Evolutionary conservation across 2,888 invertebrate genomes (phyloP).

Genomic region (Tubulanus polymorphus): DNA sequence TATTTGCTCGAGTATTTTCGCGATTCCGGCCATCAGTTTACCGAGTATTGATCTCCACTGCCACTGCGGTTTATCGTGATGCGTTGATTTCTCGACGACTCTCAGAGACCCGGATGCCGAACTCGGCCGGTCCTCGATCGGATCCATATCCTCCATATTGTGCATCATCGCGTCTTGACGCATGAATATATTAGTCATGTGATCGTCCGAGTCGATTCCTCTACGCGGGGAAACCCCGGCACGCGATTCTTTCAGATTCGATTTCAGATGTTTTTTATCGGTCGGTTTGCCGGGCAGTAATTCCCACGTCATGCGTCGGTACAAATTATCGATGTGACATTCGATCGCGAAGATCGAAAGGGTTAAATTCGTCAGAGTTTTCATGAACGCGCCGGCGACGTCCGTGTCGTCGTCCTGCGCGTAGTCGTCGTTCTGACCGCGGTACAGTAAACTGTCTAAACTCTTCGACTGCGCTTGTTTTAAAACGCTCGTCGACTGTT

Average conservation of each 20-base stretch:
- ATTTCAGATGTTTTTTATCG: neutral
- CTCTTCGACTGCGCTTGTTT: conserved; percentile 21
- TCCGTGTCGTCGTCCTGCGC: neutral
- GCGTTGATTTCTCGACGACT: conserved; percentile 39
- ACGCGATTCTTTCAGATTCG: neutral
- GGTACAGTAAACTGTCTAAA: conserved; percentile 26
- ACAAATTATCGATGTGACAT: neutral
- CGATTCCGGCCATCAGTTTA: conserved; percentile 35
- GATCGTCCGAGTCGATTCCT: too few relatives aligned
- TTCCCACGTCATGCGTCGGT: neutral
- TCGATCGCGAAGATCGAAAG: neutral
- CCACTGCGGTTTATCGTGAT: conserved; percentile 39
- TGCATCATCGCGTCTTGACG: conserved; percentile 32
- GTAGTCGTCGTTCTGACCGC: conserved; percentile 12
- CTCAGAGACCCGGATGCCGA: too few relatives aligned
- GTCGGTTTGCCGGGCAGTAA: neutral
- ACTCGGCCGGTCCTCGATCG: too few relatives aligned
- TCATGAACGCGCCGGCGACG: neutral
- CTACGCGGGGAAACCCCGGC: too few relatives aligned
- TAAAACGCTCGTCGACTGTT: neutral
- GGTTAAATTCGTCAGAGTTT: neutral
- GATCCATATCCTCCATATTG: conserved; percentile 40
- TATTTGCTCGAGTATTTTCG: conserved; percentile 31
- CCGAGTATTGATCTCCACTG: conserved; percentile 45
- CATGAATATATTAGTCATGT: too few relatives aligned